Percentiles rank a stretch among this genome's conserved stretches.
phyloP scores from a whole-genome alignment of 2,797 vertebrate species.

The Neosilurus hyrtlii region DNA sequence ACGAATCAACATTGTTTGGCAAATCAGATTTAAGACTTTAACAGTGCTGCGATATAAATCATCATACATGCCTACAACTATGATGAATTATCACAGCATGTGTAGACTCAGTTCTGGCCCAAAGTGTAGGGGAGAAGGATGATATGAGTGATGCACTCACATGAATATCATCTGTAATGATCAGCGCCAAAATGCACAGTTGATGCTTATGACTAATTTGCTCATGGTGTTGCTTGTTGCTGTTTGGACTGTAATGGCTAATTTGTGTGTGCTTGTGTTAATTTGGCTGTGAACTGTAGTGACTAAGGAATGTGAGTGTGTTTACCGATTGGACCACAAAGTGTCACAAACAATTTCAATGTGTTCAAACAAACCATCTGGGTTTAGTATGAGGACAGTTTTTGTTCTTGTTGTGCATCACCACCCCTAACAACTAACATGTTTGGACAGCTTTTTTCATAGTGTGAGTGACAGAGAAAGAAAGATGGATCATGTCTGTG shows the following conservation, averaged over 20 bases:
- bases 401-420: slow-evolving; percentile 35
- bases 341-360: slow-evolving; percentile 46
- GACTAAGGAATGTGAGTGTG: slow-evolving; percentile 53
- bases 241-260: slow-evolving; percentile 38
- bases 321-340: slow-evolving; percentile 48
- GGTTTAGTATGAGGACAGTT: slow-evolving; percentile 41
- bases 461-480: slow-evolving; percentile 7
- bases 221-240: slow-evolving; percentile 44
- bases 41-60: slow-evolving; percentile 1
- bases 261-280: slow-evolving; percentile 42
- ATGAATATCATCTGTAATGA: slow-evolving; percentile 27
- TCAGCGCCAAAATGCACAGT: slow-evolving; percentile 50
- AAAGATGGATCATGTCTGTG: slow-evolving; percentile 15
- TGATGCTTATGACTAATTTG: slow-evolving; percentile 49
- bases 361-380: slow-evolving; percentile 51
- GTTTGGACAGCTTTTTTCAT: slow-evolving; percentile 39
- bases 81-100: slow-evolving; percentile 31
- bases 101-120: background rate
- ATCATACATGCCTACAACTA: slow-evolving; percentile 5
- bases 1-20: background rate
- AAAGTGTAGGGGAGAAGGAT: background rate
- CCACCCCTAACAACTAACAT: slow-evolving; percentile 30
- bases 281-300: slow-evolving; percentile 48
- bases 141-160: slow-evolving; percentile 36
- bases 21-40: slow-evolving; percentile 8